Base-by-base conservation (phyloP, 1,140 invertebrate species). In the Magallana angulata region DNA sequence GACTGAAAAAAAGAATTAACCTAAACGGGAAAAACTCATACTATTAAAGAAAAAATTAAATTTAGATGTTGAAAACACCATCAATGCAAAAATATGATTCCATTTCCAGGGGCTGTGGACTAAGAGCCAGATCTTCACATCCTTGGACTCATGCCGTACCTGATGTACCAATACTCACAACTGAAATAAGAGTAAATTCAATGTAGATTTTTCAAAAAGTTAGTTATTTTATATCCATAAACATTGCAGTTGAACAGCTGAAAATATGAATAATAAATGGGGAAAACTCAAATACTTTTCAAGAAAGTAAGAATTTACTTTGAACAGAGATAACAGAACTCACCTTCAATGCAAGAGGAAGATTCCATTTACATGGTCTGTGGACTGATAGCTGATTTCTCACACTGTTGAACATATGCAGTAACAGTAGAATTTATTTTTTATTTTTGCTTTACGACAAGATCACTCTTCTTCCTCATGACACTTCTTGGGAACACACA, bases 351-450 rank as follows among this genome's bases (percentile, higher is more conserved):
- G 36, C 36, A 36, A 36, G 36, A 36, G 1, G 36, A 36, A 36
- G 36, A 36, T 36, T 36, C 36, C 36, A 36, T 36, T 36, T 36
- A 1, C 4, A 36, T 0, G 36, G 36, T 1, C 36, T 36, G 36
- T 36, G 36, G 36, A 36, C 4, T 36, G 36, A 36, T 36, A 36
- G 36, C 36, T 36, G 36, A 36, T 36, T 36, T 36, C 36, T 36
- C 36, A 36, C 36, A 4, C 36, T 36, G 36, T 36, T 36, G 36
- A 4, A 64, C 82, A 87, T 68, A 84, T 62, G 14, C 30, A 48
- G 24, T 82, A 56, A 87, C 86, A 87, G 82, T 62, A 57, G 36
- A 56, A 14, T 87, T 71, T 59, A 87, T 64, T 12, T 88, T 88
- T 48, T 88, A 1, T 71, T 88, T 64, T 36, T 88, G 87, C 48